phyloP scores from a whole-genome alignment of 1,140 invertebrate genomes.

The Probaryconus sp. region DNA sequence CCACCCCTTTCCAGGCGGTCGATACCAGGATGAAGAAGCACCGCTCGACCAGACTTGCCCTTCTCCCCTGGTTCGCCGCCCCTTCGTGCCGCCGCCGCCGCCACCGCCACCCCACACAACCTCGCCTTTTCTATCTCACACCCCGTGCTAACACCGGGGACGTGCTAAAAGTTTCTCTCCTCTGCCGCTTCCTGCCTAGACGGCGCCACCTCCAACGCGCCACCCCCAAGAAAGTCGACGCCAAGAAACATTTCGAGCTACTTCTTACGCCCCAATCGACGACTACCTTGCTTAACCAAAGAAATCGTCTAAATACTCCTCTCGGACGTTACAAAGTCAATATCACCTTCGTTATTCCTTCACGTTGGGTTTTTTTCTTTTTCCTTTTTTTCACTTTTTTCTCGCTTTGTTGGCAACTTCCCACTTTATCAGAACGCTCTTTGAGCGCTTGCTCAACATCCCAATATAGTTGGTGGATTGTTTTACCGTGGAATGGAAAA shows the following conservation, averaged over 20 bases:
- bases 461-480: too few relatives aligned
- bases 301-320: too few relatives aligned
- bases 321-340: too few relatives aligned
- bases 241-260: constrained; percentile 1
- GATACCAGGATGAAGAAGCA: constrained; percentile 71
- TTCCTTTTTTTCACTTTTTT: too few relatives aligned
- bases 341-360: too few relatives aligned
- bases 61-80: constrained; percentile 63
- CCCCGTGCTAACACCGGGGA: constrained; percentile 43
- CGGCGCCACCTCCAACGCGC: constrained; percentile 69
- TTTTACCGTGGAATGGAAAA: too few relatives aligned
- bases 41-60: constrained; percentile 61
- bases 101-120: constrained; percentile 37
- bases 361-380: too few relatives aligned
- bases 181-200: constrained; percentile 69
- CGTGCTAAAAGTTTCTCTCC: constrained; percentile 63
- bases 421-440: too few relatives aligned
- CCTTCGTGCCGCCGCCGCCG: constrained; percentile 40
- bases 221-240: constrained; percentile 32
- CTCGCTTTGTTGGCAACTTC: too few relatives aligned
- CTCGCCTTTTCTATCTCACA: constrained; percentile 72
- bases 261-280: background rate
- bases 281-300: too few relatives aligned
- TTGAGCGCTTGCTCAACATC: too few relatives aligned
- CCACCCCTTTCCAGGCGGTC: constrained; percentile 75